phyloP scores from a whole-genome alignment of 1,140 invertebrate species.

The Saccostrea echinata region DNA sequence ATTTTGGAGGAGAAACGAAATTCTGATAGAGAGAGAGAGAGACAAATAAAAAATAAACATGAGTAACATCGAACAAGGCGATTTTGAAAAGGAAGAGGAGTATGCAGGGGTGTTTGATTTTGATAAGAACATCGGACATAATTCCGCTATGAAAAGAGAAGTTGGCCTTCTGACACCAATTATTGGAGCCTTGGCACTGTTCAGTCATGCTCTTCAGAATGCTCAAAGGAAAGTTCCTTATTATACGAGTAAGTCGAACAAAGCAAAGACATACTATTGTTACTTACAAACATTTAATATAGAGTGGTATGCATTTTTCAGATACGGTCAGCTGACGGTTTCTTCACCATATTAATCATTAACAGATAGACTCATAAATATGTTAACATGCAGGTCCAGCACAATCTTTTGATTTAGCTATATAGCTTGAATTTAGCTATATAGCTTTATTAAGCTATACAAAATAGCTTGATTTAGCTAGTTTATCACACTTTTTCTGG shows the following conservation, averaged over 20 bases:
- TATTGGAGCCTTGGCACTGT: not conserved
- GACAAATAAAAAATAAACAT: not conserved
- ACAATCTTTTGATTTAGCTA: too few species aligned
- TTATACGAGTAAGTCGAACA: not conserved
- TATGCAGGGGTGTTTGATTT: not conserved
- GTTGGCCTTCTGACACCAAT: not conserved
- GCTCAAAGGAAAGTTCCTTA: not conserved
- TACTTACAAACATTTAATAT: too few species aligned
- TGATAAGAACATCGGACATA: not conserved
- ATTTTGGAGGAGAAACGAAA: constrained; percentile 14
- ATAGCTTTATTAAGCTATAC: too few species aligned
- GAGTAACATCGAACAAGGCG: not conserved
- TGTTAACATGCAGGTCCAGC: too few species aligned
- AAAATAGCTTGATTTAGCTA: too few species aligned
- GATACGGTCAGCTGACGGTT: too few species aligned
- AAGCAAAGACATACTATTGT: too few species aligned
- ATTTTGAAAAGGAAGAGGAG: not conserved
- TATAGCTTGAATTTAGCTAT: too few species aligned
- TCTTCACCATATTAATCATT: too few species aligned
- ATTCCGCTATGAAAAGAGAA: not conserved
- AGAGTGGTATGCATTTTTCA: too few species aligned
- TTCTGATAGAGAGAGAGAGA: not conserved
- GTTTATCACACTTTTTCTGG: too few species aligned
- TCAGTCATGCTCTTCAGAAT: not conserved
- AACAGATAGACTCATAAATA: too few species aligned